These are phyloP conservation scores for Corydoras sp. DNA, from an alignment of 2,113 vertebrate genomes.

Conservation along the genomic window DNA sequence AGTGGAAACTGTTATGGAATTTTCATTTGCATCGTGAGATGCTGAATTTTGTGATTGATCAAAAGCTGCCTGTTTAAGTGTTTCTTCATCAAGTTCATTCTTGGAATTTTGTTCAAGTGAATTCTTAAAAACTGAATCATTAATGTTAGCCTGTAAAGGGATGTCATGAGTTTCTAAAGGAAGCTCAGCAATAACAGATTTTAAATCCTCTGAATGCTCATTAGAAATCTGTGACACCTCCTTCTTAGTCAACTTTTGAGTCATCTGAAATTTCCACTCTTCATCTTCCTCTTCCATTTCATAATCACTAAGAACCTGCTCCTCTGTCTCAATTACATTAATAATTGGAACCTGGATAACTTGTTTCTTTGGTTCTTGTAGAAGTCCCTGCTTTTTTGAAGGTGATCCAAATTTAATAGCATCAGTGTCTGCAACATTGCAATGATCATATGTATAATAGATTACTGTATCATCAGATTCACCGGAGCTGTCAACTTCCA, in stretches of 20 bases:
- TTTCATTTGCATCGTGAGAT: conserved; percentile 24
- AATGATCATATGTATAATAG: conserved; percentile 60
- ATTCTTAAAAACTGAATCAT: conserved; percentile 54
- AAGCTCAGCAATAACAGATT: conserved; percentile 26
- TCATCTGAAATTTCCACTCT: conserved; percentile 50
- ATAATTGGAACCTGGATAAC: conserved; percentile 68
- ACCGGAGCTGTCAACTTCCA: conserved; percentile 77
- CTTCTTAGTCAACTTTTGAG: conserved; percentile 39
- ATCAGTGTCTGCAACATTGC: conserved; percentile 11
- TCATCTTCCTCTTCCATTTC: conserved; percentile 57
- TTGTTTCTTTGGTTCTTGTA: conserved; percentile 49
- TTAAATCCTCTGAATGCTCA: conserved; percentile 28
- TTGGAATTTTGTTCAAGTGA: conserved; percentile 47
- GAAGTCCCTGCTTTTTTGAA: conserved; percentile 39
- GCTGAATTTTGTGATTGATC: conserved; percentile 21
- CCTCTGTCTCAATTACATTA: conserved; percentile 71
- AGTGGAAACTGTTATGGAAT: conserved; percentile 23
- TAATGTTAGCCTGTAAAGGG: conserved; percentile 55
- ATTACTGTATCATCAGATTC: conserved; percentile 85
- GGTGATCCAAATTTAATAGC: conserved; percentile 14
- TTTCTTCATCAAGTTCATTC: conserved; percentile 27
- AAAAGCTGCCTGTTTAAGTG: background rate
- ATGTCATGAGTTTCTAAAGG: conserved; percentile 52
- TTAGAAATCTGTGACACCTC: conserved; percentile 32
- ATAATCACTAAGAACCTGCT: conserved; percentile 65